Base-by-base conservation (phyloP, 2,888 invertebrate species). In the Trissolcus brochymenae region DNA sequence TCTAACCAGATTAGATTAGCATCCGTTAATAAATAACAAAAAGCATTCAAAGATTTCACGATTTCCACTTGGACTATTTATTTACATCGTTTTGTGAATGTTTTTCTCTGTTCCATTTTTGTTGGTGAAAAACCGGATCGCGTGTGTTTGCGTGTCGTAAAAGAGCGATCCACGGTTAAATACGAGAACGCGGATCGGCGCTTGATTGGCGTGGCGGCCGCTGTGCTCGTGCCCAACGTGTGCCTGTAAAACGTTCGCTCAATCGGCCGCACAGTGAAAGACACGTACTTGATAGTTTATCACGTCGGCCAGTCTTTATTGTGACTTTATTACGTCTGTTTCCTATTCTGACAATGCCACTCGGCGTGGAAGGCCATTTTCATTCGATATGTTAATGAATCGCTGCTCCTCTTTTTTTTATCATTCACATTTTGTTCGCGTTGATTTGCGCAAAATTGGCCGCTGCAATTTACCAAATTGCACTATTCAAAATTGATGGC, bases 141-240 rank as follows among this genome's bases (percentile, higher is more conserved):
- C 16, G 53, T 35, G 41, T 14, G 59, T 60, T 43, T 64, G 56
- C 51, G 43, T 57, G 59, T 25, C 43, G 49, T 61, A 46, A 61
- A 70, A 46, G 50, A 57, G 65, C n/a, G 11, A 57, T 68, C 55
- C 13, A 49, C 43, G 40, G 60, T 21, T 40, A 65, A 60, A 51
- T 53, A 60, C 62, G 57, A 14, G 64, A 49, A 50, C 56, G 54
- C 43, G 67, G 55, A 62, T 57, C 55, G 62, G 54, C 74, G 35
- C 72, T 55, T 73, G 70, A 80, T 76, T 74, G 66, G 50, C 62
- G 76, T 56, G 57, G 74, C 64, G 46, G 67, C 66, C 68, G 55
- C 64, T 57, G 65, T 70, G 72, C 83, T 84, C 84, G 84, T 84
- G 86, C 83, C 84, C 9, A 68, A 76, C 83, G 84, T 84, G 84